Conservation (phyloP, 1,140 invertebrate species). For the Nixonia krombeini region DNA sequence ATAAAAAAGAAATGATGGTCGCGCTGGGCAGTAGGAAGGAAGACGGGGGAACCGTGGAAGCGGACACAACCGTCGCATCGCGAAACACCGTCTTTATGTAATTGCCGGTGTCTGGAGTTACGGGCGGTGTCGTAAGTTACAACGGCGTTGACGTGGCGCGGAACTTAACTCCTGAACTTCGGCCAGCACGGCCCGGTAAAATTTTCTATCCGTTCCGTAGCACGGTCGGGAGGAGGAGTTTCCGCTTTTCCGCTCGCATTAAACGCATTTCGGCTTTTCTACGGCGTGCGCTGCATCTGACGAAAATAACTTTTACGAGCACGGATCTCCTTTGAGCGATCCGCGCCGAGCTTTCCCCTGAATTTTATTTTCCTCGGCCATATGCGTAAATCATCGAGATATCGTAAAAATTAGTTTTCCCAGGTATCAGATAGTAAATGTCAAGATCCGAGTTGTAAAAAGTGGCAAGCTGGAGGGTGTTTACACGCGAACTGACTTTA, state of each 20-base stretch:
- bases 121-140: background rate
- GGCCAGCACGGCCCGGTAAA: background rate
- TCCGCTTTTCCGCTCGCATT: no score
- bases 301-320: slow-evolving; percentile 45
- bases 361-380: slow-evolving; percentile 22
- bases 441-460: slow-evolving; percentile 52
- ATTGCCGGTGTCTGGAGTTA: background rate
- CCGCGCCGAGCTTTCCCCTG: slow-evolving; percentile 10
- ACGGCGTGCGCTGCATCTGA: no score
- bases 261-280: no score
- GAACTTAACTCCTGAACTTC: background rate
- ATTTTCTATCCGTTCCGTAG: no score
- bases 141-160: background rate
- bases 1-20: no score
- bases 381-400: slow-evolving; percentile 47
- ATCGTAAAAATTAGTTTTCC: slow-evolving; percentile 54
- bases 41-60: no score
- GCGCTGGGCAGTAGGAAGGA: no score
- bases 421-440: slow-evolving; percentile 55
- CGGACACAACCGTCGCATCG: background rate
- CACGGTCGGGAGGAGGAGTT: no score
- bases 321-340: slow-evolving; percentile 19
- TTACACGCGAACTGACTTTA: slow-evolving; percentile 46
- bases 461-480: slow-evolving; percentile 40
- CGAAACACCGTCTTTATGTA: background rate